Evolutionary conservation across 1,140 invertebrate genomes (phyloP), one percentile per base, ranked within the genome.

Genomic region (Bombus polaris): DNA sequence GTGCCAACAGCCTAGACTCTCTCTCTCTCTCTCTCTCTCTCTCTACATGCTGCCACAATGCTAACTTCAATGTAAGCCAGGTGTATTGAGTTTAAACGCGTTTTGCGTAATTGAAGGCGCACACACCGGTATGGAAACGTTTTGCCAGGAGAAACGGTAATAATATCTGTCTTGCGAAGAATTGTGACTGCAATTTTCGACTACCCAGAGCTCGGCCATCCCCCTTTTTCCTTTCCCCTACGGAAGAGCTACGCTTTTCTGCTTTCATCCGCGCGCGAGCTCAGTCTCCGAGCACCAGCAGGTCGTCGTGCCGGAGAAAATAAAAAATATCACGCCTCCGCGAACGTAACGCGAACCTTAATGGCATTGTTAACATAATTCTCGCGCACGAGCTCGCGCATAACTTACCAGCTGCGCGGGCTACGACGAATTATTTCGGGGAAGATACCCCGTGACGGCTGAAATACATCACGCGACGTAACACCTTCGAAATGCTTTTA

Each of bases 111-210:
- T 94, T 94, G 92, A 94, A 94, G 92, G 85, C 77, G 87, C 76
- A 78, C 66, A 87, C 84, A 81, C 89, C 87, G 89, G 79, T 62
- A 66, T 81, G 82, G 85, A 92, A 93, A 86, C 83, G 86, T 88
- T 91, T 91, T 82, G 74, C 84, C 65, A 42, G 39, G 79, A 57
- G 80, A 18, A 75, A 75, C 89, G 85, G 89, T 93, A 92, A 92
- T 93, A 94, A 94, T 94, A 94, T 94, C 93, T 93, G 93, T 93
- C 92, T 94, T 91, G 87, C 72, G 91, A 92, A 93, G 92, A 94
- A 93, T 94, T 92, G 94, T 92, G 93, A 93, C 87, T 88, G 93
- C 89, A 94, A 94, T 94, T 95, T 90, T 94, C 91, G 92, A 92
- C 91, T 88, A 88, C 76, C 83, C 47, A 39, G 75, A n/a, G 10